Evolutionary conservation across 2,888 invertebrate genomes (phyloP).

Genomic region (Drosophila setosimentum): DNA sequence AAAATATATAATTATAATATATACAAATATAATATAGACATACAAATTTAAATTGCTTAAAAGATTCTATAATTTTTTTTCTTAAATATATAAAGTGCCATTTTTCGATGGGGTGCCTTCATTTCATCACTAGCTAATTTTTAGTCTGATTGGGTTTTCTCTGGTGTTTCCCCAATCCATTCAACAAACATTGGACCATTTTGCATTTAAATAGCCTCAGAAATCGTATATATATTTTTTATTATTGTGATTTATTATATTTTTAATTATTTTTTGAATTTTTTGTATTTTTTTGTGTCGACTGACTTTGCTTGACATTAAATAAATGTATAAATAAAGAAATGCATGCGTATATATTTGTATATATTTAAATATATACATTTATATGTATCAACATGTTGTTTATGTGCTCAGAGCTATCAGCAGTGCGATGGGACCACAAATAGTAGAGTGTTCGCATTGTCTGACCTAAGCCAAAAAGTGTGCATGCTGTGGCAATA

Average conservation of each 20-base stretch:
- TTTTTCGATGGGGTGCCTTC: background rate
- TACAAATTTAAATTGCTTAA: background rate
- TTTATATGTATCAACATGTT: background rate
- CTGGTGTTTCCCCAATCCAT: no score
- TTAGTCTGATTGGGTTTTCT: background rate
- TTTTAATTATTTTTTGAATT: no score
- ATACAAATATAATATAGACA: background rate
- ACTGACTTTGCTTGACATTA: background rate
- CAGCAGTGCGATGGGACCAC: background rate
- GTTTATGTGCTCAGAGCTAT: background rate
- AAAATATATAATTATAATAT: background rate
- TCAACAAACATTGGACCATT: no score
- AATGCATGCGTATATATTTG: background rate
- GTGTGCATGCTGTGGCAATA: background rate
- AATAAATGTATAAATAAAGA: background rate
- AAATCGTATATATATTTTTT: no score
- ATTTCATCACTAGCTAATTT: background rate
- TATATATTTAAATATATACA: background rate
- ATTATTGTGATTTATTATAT: no score
- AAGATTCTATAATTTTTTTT: background rate
- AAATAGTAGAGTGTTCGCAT: background rate
- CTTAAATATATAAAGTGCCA: background rate
- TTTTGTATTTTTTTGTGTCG: background rate
- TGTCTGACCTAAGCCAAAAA: background rate
- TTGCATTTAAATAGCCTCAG: no score